Conservation (phyloP, 2,113 vertebrate genomes). For the Cheirogaleus medius region DNA sequence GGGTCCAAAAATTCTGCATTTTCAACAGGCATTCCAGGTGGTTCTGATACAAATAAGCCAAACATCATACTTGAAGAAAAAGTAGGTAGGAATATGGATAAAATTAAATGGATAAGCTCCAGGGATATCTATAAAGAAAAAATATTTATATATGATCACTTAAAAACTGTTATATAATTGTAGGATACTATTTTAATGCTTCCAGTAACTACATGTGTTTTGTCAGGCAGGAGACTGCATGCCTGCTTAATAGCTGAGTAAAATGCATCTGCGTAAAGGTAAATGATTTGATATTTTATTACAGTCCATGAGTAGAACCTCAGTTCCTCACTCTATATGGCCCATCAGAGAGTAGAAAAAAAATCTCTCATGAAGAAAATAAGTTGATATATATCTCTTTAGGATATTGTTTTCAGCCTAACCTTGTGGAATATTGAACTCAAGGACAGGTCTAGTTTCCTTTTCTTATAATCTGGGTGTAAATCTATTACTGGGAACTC, state of each 20-base stretch:
- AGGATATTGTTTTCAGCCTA: not conserved
- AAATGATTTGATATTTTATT: not conserved
- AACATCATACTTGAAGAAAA: not conserved
- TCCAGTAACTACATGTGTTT: not conserved
- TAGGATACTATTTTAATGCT: not conserved
- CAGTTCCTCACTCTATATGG: not conserved
- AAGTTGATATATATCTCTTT: not conserved
- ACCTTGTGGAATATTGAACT: not conserved
- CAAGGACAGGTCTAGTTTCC: rapidly evolving
- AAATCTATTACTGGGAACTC: not conserved
- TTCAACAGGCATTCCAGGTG: not conserved
- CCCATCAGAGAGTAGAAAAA: not conserved
- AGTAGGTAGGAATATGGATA: not conserved
- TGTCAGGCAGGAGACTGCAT: not conserved
- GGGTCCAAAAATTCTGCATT: not conserved
- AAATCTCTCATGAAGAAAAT: not conserved
- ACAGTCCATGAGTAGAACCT: not conserved
- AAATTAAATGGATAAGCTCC: not conserved
- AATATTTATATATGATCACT: not conserved
- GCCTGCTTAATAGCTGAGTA: not conserved
- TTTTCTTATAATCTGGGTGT: not conserved
- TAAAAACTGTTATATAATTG: not conserved
- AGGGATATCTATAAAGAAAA: not conserved
- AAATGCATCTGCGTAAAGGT: not conserved
- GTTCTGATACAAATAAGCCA: not conserved